Base-by-base conservation (phyloP, 2,797 vertebrate genomes). In the Clarias pachynema region DNA sequence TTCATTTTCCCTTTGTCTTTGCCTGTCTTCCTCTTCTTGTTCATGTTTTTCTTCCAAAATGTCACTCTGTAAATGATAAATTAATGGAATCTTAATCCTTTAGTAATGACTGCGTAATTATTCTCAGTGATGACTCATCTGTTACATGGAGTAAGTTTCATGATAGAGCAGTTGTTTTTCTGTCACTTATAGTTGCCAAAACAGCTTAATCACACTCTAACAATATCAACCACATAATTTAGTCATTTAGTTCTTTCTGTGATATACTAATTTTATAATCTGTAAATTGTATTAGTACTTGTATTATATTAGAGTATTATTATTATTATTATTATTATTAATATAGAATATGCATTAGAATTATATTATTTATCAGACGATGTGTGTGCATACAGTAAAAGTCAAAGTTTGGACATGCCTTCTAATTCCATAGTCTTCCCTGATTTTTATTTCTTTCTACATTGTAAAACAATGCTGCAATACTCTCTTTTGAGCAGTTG, bases 1-100 rank as follows among this genome's bases (percentile, higher is more conserved):
- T 18, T 97, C 93, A 0, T 89, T 90, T 88, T 93, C 91, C 65
- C 87, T 88, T 34, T 88, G 90, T 92, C 74, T 91, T 87, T 37
- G 89, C 85, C 90, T 94, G 87, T 84, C 89, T 91, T 92, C 90
- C 49, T 95, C 94, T 86, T 94, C 87, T 79, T 93, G 89, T 81
- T 90, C 92, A 91, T 74, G 87, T 89, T 94, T 93, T 53, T 88
- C 70, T 91, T 94, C 91, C 87, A 91, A 59, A 34, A 93, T 87
- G 87, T 96, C 93, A 90, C 91, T 91, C 97, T 97, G 91, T 60
- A 31, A 91, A 92, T 31, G 90, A 92, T 79, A 81, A 14, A 79
- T 40, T 82, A 83, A 80, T 65, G 24, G 62, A 86, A 77, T 73
- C 26, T 73, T 85, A 40, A 85, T 82, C 53, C 82, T 53, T 53